These are phyloP conservation scores for Mesorhabditis belari DNA, from an alignment of 2,888 invertebrate genomes.

Conservation along the genomic window DNA sequence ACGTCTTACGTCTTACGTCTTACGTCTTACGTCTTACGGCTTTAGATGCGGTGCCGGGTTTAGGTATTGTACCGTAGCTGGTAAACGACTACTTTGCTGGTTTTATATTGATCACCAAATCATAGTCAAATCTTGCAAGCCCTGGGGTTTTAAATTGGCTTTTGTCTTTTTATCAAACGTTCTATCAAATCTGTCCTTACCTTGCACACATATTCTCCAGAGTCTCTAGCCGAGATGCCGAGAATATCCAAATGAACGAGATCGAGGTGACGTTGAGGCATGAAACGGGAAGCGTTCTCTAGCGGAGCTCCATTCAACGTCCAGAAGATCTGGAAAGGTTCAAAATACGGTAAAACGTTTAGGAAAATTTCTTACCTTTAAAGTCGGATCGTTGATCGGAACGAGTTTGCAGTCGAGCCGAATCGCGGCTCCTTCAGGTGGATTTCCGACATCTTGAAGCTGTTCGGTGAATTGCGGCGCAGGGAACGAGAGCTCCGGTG, in stretches of 20 bases:
- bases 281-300: conserved; percentile 51
- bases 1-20: no score
- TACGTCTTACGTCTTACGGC: no score
- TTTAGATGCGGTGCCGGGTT: no score
- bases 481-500: conserved; percentile 39
- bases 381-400: conserved; percentile 85
- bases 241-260: conserved; percentile 85
- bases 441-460: conserved; percentile 54
- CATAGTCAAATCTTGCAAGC: no score
- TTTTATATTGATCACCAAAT: no score
- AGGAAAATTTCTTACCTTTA: conserved; percentile 69
- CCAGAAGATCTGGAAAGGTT: conserved; percentile 63
- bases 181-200: no score
- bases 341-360: neutral
- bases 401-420: conserved; percentile 74
- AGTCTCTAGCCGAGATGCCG: conserved; percentile 84
- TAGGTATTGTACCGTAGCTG: no score
- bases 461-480: conserved; percentile 47
- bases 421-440: conserved; percentile 45
- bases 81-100: no score
- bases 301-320: conserved; percentile 79
- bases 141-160: no score
- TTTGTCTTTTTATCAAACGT: no score
- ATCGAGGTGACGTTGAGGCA: conserved; percentile 82
- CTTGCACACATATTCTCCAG: conserved; percentile 87